Base-by-base conservation (phyloP, 2,113 vertebrate genomes). In the Lasiurus cinereus region DNA sequence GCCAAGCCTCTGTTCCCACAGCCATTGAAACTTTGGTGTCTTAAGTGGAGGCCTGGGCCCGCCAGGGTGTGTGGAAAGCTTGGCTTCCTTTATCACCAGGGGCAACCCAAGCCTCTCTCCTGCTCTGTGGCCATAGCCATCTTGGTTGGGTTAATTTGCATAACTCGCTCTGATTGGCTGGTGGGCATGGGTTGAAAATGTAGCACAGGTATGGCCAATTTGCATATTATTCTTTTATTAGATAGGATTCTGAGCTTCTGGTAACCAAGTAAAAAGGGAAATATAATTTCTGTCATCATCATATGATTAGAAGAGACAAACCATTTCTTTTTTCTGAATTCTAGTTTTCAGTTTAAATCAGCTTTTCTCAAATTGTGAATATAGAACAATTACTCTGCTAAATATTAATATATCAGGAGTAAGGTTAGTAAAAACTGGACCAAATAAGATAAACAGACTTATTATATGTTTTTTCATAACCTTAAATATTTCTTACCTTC, bases 271-370 rank as follows among this genome's bases (percentile, higher is more conserved):
- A n/a, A 88, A 91, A 88, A 72, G 77, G 52, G 21, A 92, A 85
- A 48, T 82, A 36, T 31, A 56, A 33, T 90, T 88, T 82, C 29
- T 93, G 43, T 69, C 18, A 48, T 91, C 46, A 78, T 95, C 4
- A 56, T 80, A 66, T 73, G 33, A 67, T 39, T 31, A 90, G 14
- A 96, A 96, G 29, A 95, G 36, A 39, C 9, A 90, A 91, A 70
- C 73, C 16, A 16, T 73, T 95, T 95, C 1, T 88, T 91, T 92
- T 70, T 39, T 48, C 36, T 66, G 77, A 92, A 73, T 87, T 93
- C 9, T 69, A 59, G 83, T 94, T 74, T 83, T 56, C 67, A 87
- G 31, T 6, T 5, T 91, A 88, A 91, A n/a, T 69, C 29, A 92
- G 2, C n/a, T 89, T 74, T 96, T 59, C 19, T 48, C 48, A 79